A percentile compares a stretch with the other conserved stretches of the same genome.
These are phyloP conservation scores for Pangasius krempfi DNA, from an alignment of 2,797 vertebrate genomes.

Conservation along the genomic window DNA sequence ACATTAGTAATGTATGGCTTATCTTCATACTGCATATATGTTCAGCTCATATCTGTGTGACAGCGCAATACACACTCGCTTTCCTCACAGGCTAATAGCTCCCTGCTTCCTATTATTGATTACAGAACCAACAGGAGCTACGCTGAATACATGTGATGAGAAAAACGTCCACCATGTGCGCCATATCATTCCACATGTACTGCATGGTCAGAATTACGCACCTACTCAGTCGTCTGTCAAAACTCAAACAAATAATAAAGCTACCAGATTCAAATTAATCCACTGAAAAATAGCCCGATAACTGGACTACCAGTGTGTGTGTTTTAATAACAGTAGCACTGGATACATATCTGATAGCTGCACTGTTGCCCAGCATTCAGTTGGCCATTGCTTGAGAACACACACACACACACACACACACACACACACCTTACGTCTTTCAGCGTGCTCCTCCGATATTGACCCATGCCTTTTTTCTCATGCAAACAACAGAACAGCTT, in stretches of 20 bases:
- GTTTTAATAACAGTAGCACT: conserved; percentile 53
- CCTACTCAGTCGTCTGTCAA: background rate
- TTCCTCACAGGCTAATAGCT: conserved; percentile 26
- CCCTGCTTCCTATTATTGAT: conserved; percentile 39
- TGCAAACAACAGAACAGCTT: conserved; percentile 47
- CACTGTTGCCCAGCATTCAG: conserved; percentile 57
- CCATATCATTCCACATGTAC: background rate
- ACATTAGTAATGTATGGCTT: conserved; percentile 40
- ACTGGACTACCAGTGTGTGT: background rate
- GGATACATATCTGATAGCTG: conserved; percentile 57
- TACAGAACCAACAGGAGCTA: conserved; percentile 30
- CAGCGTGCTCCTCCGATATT: conserved; percentile 52
- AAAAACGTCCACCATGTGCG: background rate
- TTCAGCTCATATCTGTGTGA: conserved; percentile 24
- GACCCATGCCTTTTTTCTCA: conserved; percentile 51
- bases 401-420: conserved; percentile 29
- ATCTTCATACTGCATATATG: conserved; percentile 33
- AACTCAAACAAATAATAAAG: conserved; percentile 18
- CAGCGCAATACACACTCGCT: conserved; percentile 1
- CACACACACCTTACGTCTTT: conserved; percentile 45
- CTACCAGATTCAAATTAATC: conserved; percentile 2
- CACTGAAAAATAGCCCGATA: conserved; percentile 3
- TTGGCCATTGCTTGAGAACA: conserved; percentile 1
- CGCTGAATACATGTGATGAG: background rate
- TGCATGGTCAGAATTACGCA: background rate